phyloP scores from a whole-genome alignment of 2,888 invertebrate genomes.

The Petrophora chlorosata region DNA sequence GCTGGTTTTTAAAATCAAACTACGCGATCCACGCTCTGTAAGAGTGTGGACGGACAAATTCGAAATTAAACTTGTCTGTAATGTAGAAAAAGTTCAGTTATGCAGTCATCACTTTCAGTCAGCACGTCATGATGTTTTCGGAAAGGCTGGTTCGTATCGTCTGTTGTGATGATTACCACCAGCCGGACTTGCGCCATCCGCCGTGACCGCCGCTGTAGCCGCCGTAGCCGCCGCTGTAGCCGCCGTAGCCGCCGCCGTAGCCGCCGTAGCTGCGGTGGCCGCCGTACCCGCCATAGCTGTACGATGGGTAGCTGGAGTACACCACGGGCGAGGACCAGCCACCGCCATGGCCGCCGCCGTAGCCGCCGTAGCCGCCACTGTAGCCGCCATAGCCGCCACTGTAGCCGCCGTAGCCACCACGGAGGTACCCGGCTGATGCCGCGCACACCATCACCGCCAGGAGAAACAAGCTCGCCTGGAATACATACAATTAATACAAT shows the following conservation, averaged over 20 bases:
- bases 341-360: constrained; percentile 17
- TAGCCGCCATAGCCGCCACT: constrained; percentile 21
- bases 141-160: not conserved
- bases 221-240: constrained; percentile 21
- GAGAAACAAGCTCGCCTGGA: constrained; percentile 38
- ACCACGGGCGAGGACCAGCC: not conserved
- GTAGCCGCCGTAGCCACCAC: constrained; percentile 34
- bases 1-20: not conserved
- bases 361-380: constrained; percentile 17
- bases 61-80: no score
- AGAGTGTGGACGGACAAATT: no score
- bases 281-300: constrained; percentile 10
- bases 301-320: not conserved
- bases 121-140: not conserved
- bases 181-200: not conserved
- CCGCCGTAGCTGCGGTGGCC: constrained; percentile 5
- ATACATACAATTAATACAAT: not conserved
- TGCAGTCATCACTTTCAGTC: not conserved
- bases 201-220: constrained; percentile 13
- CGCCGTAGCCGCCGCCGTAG: constrained; percentile 20
- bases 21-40: not conserved
- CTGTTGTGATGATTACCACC: not conserved
- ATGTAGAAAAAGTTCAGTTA: not conserved
- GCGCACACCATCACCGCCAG: constrained; percentile 47
- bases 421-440: constrained; percentile 54